These are phyloP conservation scores for Anguilla japonica DNA, from an alignment of 2,113 vertebrate species.

Conservation along the genomic window DNA sequence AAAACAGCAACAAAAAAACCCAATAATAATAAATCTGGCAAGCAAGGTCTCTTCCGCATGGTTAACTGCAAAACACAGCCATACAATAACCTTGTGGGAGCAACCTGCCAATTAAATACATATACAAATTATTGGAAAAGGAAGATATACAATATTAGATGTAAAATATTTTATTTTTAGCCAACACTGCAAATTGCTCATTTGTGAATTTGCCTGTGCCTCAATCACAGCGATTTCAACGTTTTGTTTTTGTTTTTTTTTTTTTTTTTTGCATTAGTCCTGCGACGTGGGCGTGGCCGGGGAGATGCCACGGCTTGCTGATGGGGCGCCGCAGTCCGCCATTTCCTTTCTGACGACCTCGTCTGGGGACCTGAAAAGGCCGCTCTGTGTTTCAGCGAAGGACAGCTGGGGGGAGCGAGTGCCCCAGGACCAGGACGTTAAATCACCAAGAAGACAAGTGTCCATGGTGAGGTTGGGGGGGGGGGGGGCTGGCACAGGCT, in stretches of 20 bases:
- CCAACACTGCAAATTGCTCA: too few relatives aligned
- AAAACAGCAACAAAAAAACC: too few relatives aligned
- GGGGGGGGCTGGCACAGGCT: background rate
- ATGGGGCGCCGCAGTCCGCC: too few relatives aligned
- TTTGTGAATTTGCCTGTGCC: background rate
- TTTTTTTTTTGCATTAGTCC: background rate
- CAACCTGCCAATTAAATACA: too few relatives aligned
- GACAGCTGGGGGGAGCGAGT: conserved; percentile 4
- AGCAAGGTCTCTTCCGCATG: too few relatives aligned
- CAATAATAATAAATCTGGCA: too few relatives aligned
- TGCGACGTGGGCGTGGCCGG: background rate
- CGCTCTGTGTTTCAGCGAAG: background rate
- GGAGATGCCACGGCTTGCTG: background rate
- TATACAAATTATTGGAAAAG: too few relatives aligned
- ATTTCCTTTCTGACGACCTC: background rate
- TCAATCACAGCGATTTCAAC: background rate
- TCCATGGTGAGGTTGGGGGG: background rate
- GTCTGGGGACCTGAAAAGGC: background rate
- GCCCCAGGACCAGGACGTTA: background rate
- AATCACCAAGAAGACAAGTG: conserved; percentile 1
- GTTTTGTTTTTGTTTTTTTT: too few relatives aligned
- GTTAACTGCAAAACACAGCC: too few relatives aligned
- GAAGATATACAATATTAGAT: too few relatives aligned
- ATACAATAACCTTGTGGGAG: too few relatives aligned
- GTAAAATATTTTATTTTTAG: too few relatives aligned